These are phyloP conservation scores for Drosophila orena DNA, from an alignment of 1,140 invertebrate genomes.

Conservation along the genomic window DNA sequence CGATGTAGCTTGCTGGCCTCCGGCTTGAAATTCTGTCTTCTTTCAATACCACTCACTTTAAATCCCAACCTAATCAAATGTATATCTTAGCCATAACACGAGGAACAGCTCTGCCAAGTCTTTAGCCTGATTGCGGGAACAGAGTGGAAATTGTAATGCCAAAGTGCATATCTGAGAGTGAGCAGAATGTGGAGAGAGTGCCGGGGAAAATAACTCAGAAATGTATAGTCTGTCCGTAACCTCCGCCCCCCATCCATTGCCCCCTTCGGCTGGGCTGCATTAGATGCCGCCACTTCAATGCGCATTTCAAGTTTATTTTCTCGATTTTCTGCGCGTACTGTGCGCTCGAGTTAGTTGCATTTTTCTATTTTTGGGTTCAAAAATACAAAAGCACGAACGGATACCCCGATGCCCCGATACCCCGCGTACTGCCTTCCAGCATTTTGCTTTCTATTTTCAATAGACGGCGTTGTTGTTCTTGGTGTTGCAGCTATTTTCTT, in stretches of 20 bases:
- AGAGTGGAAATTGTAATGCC: conserved; percentile 16
- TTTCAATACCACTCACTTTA: no score
- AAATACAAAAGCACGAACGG: conserved; percentile 80
- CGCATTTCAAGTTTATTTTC: conserved; percentile 64
- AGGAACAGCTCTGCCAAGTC: conserved; percentile 14
- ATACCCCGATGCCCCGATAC: conserved; percentile 19
- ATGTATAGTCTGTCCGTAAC: conserved; percentile 24
- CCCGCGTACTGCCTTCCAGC: conserved; percentile 60
- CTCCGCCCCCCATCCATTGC: not conserved
- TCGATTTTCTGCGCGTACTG: conserved; percentile 27
- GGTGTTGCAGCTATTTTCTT: conserved; percentile 47
- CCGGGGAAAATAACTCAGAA: conserved; percentile 47
- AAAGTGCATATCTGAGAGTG: conserved; percentile 34
- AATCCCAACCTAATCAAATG: conserved; percentile 28
- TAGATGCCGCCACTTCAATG: conserved; percentile 76
- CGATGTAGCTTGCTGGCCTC: conserved; percentile 1
- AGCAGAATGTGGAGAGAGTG: not conserved
- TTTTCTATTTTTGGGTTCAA: conserved; percentile 80
- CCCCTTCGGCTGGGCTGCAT: conserved; percentile 67
- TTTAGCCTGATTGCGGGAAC: not conserved
- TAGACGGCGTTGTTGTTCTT: conserved; percentile 59
- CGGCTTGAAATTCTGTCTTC: not conserved
- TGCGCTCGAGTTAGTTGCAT: conserved; percentile 52
- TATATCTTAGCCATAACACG: not conserved
- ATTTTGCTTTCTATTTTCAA: conserved; percentile 80